phyloP scores from a whole-genome alignment of 2,113 vertebrate genomes.

The Anoura caudifer region DNA sequence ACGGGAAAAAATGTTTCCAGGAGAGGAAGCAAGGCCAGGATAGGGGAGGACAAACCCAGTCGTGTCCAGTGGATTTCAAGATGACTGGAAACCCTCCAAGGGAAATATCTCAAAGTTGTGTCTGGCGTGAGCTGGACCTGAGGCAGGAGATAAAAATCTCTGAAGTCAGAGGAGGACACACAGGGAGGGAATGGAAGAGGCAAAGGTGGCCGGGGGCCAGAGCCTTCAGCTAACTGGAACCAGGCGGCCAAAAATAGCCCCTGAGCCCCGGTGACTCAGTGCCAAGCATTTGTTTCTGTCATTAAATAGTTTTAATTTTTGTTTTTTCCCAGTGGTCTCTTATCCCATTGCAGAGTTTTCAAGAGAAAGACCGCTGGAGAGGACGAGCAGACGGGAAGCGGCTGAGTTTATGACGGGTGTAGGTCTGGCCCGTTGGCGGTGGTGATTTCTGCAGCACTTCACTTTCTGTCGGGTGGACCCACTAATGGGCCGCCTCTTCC shows the following conservation, averaged over 20 bases:
- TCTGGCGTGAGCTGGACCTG: neutral
- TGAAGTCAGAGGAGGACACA: neutral
- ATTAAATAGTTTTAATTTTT: neutral
- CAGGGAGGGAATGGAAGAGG: neutral
- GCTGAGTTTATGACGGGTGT: neutral
- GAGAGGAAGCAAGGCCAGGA: neutral
- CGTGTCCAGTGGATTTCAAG: neutral
- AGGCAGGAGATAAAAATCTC: neutral
- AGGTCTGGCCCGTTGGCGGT: neutral
- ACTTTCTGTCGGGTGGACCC: no score
- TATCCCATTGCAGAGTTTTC: neutral
- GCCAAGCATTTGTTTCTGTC: neutral
- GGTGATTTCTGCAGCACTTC: rapidly evolving
- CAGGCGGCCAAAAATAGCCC: neutral
- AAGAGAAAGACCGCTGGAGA: neutral
- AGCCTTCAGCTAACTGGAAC: neutral
- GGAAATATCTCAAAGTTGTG: neutral
- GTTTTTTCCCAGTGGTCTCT: neutral
- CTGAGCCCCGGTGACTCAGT: neutral
- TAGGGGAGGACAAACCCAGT: no score
- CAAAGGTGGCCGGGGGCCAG: neutral
- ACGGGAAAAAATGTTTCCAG: neutral
- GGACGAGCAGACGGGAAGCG: neutral
- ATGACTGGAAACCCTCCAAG: neutral
- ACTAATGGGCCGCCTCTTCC: neutral